These are phyloP conservation scores for Hemistola chrysoprasaria DNA, from an alignment of 2,888 invertebrate species.

Conservation along the genomic window DNA sequence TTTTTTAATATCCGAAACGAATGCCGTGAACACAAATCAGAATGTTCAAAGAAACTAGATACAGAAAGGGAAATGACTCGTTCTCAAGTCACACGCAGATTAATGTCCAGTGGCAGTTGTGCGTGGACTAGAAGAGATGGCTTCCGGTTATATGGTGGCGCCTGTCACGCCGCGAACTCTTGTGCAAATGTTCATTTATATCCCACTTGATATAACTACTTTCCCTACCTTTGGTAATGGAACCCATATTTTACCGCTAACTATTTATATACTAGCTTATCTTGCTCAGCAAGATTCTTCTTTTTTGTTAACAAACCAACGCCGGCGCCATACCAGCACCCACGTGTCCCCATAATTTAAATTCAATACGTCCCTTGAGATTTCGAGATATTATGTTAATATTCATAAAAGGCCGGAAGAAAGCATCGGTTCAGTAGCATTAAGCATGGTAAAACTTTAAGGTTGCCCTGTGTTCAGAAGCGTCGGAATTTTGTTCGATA, in stretches of 20 bases:
- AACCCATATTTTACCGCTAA: neutral
- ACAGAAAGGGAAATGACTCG: constrained; percentile 32
- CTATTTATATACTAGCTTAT: neutral
- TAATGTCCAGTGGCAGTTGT: constrained; percentile 38
- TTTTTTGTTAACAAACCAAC: constrained; percentile 16
- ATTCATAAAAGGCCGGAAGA: constrained; percentile 48
- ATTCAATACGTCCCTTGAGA: constrained; percentile 60
- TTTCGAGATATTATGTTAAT: constrained; percentile 50
- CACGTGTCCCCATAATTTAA: constrained; percentile 60
- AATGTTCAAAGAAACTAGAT: constrained; percentile 18
- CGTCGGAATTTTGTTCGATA: too few relatives aligned
- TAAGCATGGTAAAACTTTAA: constrained; percentile 30
- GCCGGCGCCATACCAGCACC: constrained; percentile 58
- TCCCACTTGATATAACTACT: constrained; percentile 18
- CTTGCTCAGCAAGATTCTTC: constrained; percentile 3
- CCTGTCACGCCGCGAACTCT: constrained; percentile 36
- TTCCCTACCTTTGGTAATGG: neutral
- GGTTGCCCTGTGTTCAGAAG: too few relatives aligned
- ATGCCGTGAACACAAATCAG: constrained; percentile 1
- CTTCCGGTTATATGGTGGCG: constrained; percentile 31
- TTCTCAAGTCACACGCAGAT: constrained; percentile 37
- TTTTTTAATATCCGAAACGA: neutral
- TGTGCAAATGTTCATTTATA: constrained; percentile 45
- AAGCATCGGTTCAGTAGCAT: constrained; percentile 34
- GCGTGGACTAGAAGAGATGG: constrained; percentile 27